These are phyloP conservation scores for Penelope pileata DNA, from an alignment of 2,113 vertebrate species.

Conservation along the genomic window DNA sequence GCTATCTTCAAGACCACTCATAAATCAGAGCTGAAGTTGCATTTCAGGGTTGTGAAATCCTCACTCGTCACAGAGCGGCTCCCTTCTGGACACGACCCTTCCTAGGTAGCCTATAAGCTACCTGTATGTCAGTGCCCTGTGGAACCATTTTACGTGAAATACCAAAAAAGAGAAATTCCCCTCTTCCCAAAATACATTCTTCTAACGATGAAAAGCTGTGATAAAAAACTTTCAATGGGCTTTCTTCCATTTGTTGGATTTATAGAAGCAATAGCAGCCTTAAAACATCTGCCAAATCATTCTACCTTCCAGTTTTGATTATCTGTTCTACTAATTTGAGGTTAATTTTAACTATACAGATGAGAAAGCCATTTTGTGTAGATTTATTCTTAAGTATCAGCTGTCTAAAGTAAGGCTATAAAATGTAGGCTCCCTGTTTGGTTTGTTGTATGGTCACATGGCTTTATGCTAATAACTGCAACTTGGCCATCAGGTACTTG, in stretches of 20 bases:
- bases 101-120: not conserved
- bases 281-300: constrained; percentile 61
- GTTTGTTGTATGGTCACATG: constrained; percentile 36
- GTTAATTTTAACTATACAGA: constrained; percentile 61
- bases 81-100: not conserved
- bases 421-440: constrained; percentile 63
- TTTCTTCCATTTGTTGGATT: constrained; percentile 44
- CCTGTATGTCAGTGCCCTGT: not conserved
- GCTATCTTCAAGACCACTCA: not conserved
- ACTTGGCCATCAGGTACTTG: constrained; percentile 73
- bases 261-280: constrained; percentile 39
- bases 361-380: constrained; percentile 54
- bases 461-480: constrained; percentile 67
- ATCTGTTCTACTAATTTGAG: constrained; percentile 53
- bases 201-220: not conserved
- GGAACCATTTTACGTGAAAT: not conserved
- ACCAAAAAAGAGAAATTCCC: not conserved
- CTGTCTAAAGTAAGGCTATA: constrained; percentile 68
- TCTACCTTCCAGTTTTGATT: constrained; percentile 65
- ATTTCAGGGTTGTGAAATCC: not conserved
- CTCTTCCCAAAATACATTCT: not conserved
- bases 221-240: constrained; percentile 6
- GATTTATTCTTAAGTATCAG: constrained; percentile 56
- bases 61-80: not conserved
- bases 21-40: constrained; percentile 7